Percentiles rank a stretch among this genome's conserved stretches.
These are phyloP conservation scores for Mus caroli DNA, from an alignment of 2,797 vertebrate species.

Conservation along the genomic window DNA sequence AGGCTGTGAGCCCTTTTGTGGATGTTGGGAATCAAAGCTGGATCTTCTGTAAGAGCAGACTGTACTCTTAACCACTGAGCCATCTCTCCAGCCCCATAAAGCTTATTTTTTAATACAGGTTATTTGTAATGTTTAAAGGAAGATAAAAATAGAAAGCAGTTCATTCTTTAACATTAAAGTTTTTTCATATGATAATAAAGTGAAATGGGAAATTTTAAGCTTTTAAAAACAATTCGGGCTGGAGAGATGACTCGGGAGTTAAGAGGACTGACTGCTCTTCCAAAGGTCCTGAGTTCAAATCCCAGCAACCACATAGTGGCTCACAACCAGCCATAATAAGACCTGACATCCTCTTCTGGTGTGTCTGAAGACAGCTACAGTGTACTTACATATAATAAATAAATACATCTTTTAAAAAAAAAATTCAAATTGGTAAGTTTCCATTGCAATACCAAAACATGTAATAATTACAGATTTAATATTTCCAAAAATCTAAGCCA, in stretches of 20 bases:
- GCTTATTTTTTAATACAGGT: background rate
- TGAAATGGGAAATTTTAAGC: constrained; percentile 28
- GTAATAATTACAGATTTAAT: background rate
- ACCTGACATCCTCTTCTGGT: no score
- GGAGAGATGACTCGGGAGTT: no score
- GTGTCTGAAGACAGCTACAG: no score
- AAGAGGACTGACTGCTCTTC: no score
- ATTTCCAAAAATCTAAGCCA: background rate
- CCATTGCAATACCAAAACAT: background rate
- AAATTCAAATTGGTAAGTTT: constrained; percentile 29
- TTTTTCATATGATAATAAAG: background rate
- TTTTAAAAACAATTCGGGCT: no score
- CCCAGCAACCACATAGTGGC: no score
- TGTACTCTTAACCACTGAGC: background rate
- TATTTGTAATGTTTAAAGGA: constrained; percentile 32
- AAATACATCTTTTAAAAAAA: no score
- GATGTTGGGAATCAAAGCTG: background rate
- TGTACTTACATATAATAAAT: no score
- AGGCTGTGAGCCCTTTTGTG: background rate
- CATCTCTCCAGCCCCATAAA: background rate
- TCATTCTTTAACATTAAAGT: background rate
- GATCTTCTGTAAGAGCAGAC: background rate
- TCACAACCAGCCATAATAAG: no score
- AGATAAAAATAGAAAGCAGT: constrained; percentile 25
- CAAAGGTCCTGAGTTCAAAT: no score